Evolutionary conservation across 2,888 invertebrate genomes (phyloP).

Genomic region (Lutraria lutraria): DNA sequence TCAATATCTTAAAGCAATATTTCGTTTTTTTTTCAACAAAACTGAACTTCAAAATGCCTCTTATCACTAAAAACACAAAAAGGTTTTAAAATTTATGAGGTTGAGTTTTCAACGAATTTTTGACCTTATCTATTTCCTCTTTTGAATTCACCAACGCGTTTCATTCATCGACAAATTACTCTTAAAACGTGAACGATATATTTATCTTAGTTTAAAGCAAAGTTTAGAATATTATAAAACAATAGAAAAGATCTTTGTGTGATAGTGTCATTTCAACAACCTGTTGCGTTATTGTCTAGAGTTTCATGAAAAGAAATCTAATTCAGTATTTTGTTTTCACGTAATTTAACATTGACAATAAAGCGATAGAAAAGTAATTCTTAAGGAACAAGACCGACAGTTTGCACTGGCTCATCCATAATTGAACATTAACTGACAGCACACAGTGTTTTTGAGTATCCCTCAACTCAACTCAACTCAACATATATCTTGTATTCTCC

Average conservation of each 20-base stretch:
- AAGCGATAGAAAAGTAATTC: conserved; percentile 57
- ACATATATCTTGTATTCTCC: no score
- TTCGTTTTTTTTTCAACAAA: conserved; percentile 31
- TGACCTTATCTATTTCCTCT: conserved; percentile 42
- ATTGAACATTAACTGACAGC: conserved; percentile 35
- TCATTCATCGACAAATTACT: conserved; percentile 43
- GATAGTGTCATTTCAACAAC: conserved; percentile 70
- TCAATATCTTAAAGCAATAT: conserved; percentile 32
- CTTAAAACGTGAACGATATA: conserved; percentile 54
- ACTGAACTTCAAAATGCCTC: conserved; percentile 19
- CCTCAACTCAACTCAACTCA: no score
- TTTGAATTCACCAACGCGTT: conserved; percentile 21
- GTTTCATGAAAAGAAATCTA: conserved; percentile 71
- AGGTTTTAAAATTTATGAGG: conserved; percentile 42
- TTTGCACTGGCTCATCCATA: conserved; percentile 42
- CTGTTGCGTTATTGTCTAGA: conserved; percentile 70
- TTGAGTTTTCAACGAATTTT: conserved; percentile 45
- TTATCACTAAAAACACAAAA: conserved; percentile 25
- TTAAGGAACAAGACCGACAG: conserved; percentile 60
- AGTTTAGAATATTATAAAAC: conserved; percentile 57
- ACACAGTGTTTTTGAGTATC: background rate
- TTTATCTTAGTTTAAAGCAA: conserved; percentile 60
- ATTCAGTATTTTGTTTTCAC: conserved; percentile 70
- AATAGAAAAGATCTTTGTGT: conserved; percentile 61
- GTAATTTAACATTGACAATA: conserved; percentile 69